phyloP scores from a whole-genome alignment of 2,113 vertebrate genomes.

The Alligator sinensis region DNA sequence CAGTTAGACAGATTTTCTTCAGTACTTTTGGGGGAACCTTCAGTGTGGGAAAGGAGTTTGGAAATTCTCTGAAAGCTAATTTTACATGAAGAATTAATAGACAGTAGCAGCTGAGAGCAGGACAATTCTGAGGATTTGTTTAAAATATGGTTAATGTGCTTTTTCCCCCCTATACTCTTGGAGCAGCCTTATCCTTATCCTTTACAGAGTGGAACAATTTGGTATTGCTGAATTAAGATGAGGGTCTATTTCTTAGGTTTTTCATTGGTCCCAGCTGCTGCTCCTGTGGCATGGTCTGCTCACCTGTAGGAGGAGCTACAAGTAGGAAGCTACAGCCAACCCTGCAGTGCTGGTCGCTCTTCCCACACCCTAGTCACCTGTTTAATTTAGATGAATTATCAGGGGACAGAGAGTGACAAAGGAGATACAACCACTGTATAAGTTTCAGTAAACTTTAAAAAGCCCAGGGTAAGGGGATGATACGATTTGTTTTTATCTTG shows the following conservation, averaged over 20 bases:
- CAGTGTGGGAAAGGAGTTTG: conserved; percentile 20
- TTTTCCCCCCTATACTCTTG: conserved; percentile 46
- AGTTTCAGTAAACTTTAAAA: conserved; percentile 34
- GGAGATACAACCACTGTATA: conserved; percentile 38
- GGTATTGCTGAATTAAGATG: conserved; percentile 49
- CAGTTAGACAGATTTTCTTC: conserved; percentile 6
- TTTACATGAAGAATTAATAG: conserved; percentile 7
- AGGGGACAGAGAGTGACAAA: conserved; percentile 19
- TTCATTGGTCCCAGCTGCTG: conserved; percentile 26
- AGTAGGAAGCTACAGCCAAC: no score
- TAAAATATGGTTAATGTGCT: conserved; percentile 54
- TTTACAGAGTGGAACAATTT: conserved; percentile 40
- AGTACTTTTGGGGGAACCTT: not conserved
- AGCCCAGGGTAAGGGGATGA: conserved; percentile 31
- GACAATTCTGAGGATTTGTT: conserved; percentile 54
- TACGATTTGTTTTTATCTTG: not conserved
- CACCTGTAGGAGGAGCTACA: no score
- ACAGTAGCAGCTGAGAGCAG: not conserved
- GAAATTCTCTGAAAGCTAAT: conserved; percentile 40
- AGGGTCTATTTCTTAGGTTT: conserved; percentile 58
- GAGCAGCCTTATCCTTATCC: conserved; percentile 44
- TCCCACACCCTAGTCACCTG: conserved; percentile 2
- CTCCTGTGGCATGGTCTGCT: no score
- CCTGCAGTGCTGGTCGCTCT: no score
- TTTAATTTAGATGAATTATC: conserved; percentile 29